phyloP scores from a whole-genome alignment of 2,888 invertebrate species.

The Eilema caniola region DNA sequence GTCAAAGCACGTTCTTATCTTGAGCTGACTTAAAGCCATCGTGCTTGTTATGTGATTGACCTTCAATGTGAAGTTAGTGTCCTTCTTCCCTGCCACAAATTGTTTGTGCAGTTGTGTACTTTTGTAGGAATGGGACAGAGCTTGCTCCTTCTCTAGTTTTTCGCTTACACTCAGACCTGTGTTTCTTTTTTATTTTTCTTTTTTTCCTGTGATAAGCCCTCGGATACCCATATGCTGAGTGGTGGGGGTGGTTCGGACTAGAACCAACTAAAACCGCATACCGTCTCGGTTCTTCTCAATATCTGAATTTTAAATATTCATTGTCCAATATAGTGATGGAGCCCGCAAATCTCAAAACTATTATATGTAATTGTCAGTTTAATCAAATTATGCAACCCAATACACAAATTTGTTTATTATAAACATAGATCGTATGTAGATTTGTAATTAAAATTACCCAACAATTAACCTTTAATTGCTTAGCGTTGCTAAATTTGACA shows the following conservation, averaged over 20 bases:
- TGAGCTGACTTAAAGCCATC: background rate
- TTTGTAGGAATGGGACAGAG: background rate
- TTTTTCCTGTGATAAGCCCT: no score
- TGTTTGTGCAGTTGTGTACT: background rate
- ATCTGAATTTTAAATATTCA: background rate
- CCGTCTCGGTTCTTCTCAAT: background rate
- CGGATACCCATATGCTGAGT: no score
- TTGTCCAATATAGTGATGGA: background rate
- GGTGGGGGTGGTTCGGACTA: no score
- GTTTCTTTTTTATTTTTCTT: background rate
- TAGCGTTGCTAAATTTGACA: conserved; percentile 13
- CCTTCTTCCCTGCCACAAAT: background rate
- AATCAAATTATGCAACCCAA: background rate
- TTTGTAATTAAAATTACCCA: conserved; percentile 22
- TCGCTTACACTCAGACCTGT: background rate
- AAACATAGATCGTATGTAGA: conserved; percentile 4
- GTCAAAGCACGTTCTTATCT: background rate
- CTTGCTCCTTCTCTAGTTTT: background rate
- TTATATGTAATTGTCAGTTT: background rate
- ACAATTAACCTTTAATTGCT: conserved; percentile 33
- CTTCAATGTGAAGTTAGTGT: background rate
- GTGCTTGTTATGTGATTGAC: background rate
- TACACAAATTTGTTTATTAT: conserved; percentile 7
- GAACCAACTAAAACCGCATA: no score
- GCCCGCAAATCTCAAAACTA: background rate